These are phyloP conservation scores for Eustalomyia histrio DNA, from an alignment of 2,888 invertebrate species.

Conservation along the genomic window DNA sequence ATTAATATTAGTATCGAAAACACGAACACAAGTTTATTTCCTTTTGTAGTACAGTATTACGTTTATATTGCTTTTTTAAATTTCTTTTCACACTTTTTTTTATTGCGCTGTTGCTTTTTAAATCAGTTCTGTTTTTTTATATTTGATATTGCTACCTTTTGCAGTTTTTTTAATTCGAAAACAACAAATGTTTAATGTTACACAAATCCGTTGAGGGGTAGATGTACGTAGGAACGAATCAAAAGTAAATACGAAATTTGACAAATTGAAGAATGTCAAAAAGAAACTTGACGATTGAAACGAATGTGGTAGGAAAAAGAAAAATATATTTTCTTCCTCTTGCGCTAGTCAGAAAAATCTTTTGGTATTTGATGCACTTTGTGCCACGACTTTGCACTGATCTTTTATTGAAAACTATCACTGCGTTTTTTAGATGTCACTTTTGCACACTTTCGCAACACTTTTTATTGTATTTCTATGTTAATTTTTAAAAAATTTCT, in stretches of 20 bases:
- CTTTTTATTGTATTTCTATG: constrained; percentile 75
- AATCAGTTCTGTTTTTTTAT: constrained; percentile 40
- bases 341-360: constrained; percentile 67
- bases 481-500: constrained; percentile 75
- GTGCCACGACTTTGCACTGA: constrained; percentile 69
- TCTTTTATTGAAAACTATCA: constrained; percentile 71
- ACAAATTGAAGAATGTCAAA: constrained; percentile 67
- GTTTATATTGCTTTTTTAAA: constrained; percentile 19
- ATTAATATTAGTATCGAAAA: not conserved
- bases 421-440: constrained; percentile 69
- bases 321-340: constrained; percentile 55
- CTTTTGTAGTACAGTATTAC: constrained; percentile 16
- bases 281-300: constrained; percentile 55
- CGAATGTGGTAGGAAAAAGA: constrained; percentile 49
- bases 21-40: not conserved
- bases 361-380: constrained; percentile 61
- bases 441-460: constrained; percentile 74
- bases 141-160: constrained; percentile 42
- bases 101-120: constrained; percentile 35
- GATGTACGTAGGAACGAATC: constrained; percentile 57
- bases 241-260: constrained; percentile 61
- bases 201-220: constrained; percentile 51
- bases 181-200: constrained; percentile 48
- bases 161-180: constrained; percentile 24
- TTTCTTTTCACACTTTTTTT: constrained; percentile 1